Conservation (phyloP, 2,113 vertebrate genomes). For the Clarias gariepinus region DNA sequence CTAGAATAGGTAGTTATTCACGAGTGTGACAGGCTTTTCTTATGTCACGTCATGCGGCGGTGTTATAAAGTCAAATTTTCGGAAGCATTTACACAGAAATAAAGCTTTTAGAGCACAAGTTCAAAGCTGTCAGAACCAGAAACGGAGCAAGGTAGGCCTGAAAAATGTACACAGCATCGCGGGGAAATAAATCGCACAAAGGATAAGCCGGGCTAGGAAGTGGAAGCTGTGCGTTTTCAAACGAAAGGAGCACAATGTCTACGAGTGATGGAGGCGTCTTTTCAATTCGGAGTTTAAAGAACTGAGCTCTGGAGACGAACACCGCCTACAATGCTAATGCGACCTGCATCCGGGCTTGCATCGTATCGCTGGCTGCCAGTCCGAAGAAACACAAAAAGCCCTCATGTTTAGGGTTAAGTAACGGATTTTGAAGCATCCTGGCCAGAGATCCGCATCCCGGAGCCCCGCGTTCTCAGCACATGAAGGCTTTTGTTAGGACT, state of each 20-base stretch:
- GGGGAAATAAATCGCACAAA: slow-evolving; percentile 17
- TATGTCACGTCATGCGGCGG: background rate
- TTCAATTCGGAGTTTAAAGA: slow-evolving; percentile 31
- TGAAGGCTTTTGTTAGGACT: background rate
- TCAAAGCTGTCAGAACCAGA: slow-evolving; percentile 9
- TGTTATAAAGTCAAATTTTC: background rate
- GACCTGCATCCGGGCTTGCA: background rate
- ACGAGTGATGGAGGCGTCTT: slow-evolving; percentile 19
- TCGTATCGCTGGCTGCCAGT: background rate
- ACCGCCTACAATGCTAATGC: background rate
- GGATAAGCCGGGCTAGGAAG: background rate
- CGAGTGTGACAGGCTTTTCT: slow-evolving; percentile 15
- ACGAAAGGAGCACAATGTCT: background rate
- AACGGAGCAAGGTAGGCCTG: background rate
- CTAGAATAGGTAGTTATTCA: background rate
- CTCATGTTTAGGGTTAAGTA: background rate
- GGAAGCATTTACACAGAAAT: slow-evolving; percentile 3
- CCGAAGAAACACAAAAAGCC: background rate
- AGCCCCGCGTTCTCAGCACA: background rate
- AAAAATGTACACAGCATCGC: background rate
- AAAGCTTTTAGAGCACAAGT: slow-evolving; percentile 14
- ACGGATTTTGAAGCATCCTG: background rate
- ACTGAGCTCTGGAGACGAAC: slow-evolving; percentile 2
- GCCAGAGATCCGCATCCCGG: background rate
- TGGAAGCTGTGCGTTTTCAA: background rate